Evolutionary conservation across 2,888 invertebrate species (phyloP).

Genomic region (Polydrusus pterygomalis): DNA sequence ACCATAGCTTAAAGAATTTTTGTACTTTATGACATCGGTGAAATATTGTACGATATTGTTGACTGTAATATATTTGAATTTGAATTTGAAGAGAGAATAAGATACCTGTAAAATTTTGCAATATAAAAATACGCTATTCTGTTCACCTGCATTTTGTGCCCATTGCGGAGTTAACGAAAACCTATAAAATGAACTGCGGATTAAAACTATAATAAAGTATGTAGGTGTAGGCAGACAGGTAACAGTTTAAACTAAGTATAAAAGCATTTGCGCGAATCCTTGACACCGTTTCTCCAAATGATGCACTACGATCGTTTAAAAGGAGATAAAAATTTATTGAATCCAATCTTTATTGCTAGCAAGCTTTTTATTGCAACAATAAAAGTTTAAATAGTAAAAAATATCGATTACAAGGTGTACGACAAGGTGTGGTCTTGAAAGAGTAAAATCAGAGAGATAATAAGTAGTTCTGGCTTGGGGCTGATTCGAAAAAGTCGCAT

Average conservation of each 20-base stretch:
- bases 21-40: too few species aligned
- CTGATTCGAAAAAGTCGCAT: too few species aligned
- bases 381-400: constrained; percentile 27
- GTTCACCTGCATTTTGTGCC: background rate
- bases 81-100: too few species aligned
- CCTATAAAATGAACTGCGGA: background rate
- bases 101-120: too few species aligned
- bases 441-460: constrained; percentile 1
- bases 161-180: background rate
- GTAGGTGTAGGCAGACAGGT: constrained; percentile 32
- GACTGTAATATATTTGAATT: too few species aligned
- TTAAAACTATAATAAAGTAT: too few species aligned
- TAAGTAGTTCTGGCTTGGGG: background rate
- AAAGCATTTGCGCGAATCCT: constrained; percentile 43
- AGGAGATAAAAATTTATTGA: constrained; percentile 38
- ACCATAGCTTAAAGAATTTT: too few species aligned
- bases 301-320: constrained; percentile 44
- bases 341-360: constrained; percentile 21
- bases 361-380: constrained; percentile 36
- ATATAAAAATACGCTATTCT: too few species aligned
- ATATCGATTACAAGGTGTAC: constrained; percentile 41
- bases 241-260: constrained; percentile 37
- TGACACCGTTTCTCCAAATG: constrained; percentile 45
- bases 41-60: too few species aligned
- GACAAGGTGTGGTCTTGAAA: constrained; percentile 27